A percentile compares a stretch with the other conserved stretches of the same genome.
phyloP scores from a whole-genome alignment of 2,113 vertebrate species.

The Nasalis larvatus region DNA sequence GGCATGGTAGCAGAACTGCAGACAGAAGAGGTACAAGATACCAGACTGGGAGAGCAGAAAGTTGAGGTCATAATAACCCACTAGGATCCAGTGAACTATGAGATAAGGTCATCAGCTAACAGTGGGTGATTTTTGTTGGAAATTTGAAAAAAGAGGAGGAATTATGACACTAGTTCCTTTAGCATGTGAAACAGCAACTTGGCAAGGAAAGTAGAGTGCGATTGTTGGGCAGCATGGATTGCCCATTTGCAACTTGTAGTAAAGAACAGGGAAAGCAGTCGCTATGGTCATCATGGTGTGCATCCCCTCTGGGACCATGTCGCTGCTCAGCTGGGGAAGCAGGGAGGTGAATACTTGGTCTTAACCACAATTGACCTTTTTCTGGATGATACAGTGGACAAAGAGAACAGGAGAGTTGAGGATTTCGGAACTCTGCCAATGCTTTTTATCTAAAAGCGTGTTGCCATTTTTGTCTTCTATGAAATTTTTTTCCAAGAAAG shows the following conservation, averaged over 20 bases:
- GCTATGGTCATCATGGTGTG: fast-evolving
- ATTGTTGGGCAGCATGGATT: background rate
- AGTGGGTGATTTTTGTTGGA: background rate
- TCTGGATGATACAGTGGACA: fast-evolving
- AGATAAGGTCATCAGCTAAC: background rate
- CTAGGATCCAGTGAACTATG: background rate
- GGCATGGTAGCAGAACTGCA: background rate
- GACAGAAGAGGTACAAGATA: background rate
- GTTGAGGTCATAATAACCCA: background rate
- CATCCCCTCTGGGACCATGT: background rate
- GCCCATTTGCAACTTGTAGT: background rate
- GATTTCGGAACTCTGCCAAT: background rate
- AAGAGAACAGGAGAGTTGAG: background rate
- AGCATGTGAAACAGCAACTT: background rate
- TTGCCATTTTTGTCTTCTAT: no score
- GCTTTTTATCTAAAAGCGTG: no score
- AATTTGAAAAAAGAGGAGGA: background rate
- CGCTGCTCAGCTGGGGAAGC: background rate
- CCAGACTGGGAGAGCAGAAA: background rate
- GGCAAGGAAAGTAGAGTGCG: no score
- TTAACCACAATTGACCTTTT: background rate
- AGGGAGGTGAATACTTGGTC: background rate
- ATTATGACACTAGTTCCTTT: background rate
- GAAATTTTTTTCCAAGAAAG: no score
- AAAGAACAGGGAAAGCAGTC: background rate